Base-by-base conservation (phyloP, 1,140 invertebrate species). In the Leptestheria dahalacensis region DNA sequence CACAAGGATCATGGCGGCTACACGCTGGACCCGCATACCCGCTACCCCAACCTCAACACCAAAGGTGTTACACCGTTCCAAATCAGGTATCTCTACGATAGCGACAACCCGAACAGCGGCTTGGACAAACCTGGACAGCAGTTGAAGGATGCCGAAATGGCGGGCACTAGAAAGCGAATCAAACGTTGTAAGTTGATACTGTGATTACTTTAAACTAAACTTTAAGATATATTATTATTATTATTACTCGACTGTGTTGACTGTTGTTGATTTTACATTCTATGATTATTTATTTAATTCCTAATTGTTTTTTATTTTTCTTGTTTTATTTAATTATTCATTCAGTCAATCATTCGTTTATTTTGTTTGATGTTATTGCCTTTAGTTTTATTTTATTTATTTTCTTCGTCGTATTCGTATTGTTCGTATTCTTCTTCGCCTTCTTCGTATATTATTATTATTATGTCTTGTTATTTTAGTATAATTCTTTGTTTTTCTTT, bases 1-100 rank as follows among this genome's bases (percentile, higher is more conserved):
- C 85, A 86, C 66, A 86, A 91, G 66, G 90, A 95, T 73, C 85
- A 85, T 65, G 80, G 81, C 53, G 78, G 83, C 3, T 96, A 95
- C 71, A 91, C 88, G 0, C 73, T 97, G 3, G 91, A 97, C 71
- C 94, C 94, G 2, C 80, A 82, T 41, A 91, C 90, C 20, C 78
- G 89, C 60, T 78, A 78, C 66, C 74, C 77, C 1, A 79, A 78
- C 65, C 63, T 79, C 54, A 79, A 78, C 65, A 29, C 77, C 11
- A 72, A 75, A 48, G 74, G 73, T 58, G 77, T 86, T 9, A 74
- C 79, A 29, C 79, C 84, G 1, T 76, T 79, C 62, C 86, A 90
- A 66, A 74, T 76, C 18, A 65, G 68, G 41, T 67, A 68, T 57
- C 69, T 81, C 10, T 73, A 77, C 52, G 76, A 80, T 62, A 80